Evolutionary conservation across 2,113 vertebrate species (phyloP), one percentile per base, ranked within the genome.

Genomic region (Chaetops frenatus): DNA sequence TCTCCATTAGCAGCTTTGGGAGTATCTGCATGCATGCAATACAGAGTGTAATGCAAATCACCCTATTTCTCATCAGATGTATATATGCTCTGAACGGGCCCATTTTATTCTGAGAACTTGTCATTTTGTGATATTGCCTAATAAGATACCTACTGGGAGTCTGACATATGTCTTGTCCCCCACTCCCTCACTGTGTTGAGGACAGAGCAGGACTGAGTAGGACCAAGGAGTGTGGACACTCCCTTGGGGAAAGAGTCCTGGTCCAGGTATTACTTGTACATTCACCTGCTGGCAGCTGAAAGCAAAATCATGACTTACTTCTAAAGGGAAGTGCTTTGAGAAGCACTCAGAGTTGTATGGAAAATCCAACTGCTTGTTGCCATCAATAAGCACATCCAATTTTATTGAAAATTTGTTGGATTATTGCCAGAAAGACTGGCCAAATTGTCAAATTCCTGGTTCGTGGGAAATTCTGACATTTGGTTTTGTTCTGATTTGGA

Each of bases 401-500:
- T 88, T 69, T 72, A 86, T 20, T 66, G 88, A 61, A 80, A 82
- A 66, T 69, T 67, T 69, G 16, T 78, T 95, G 94, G 85, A 50
- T 62, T 93, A 9, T 40, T 77, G 70, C 88, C 95, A 96, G 86
- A 77, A 81, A 73, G 88, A 77, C 79, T 90, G 79, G 64, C 82
- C 88, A 94, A 83, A 92, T 88, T 57, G 74, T 93, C 76, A 57
- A 2, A 96, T 90, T 86, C 93, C 92, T 92, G 47, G 58, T 95
- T 88, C 79, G 31, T 96, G 96, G 95, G 96, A 96, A 96, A 95
- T 95, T 94, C 90, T 89, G 69, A 93, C 91, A 73, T 96, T 95
- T 76, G 86, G 83, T 77, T 94, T 97, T 90, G 64, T 19, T 96
- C 83, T 92, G 80, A 92, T 95, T 89, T 95, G 96, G 94, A 96